These are phyloP conservation scores for Caiman crocodilus DNA, from an alignment of 2,797 vertebrate species.

Conservation along the genomic window DNA sequence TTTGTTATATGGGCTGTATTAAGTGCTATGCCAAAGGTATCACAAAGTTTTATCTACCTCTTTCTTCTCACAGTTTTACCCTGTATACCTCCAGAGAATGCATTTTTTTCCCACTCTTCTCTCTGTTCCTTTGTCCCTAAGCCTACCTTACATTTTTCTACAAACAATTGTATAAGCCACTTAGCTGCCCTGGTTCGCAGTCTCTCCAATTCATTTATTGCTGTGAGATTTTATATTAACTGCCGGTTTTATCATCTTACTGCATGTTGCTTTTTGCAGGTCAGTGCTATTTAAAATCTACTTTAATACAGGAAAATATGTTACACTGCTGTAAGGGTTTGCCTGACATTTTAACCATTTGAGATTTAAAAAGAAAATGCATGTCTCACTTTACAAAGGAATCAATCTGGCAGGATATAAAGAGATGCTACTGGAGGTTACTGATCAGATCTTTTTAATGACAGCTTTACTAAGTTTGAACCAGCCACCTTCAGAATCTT, in stretches of 20 bases:
- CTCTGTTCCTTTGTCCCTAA: background rate
- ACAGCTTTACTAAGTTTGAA: background rate
- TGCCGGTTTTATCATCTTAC: slow-evolving; percentile 3
- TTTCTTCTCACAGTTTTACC: background rate
- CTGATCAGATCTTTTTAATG: background rate
- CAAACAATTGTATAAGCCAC: background rate
- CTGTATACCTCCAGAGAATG: background rate
- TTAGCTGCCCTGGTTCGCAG: background rate
- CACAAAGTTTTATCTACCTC: background rate
- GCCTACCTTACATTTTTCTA: background rate
- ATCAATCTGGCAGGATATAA: background rate
- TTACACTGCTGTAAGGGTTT: background rate
- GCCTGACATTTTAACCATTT: background rate
- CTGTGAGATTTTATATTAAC: background rate
- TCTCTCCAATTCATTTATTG: background rate
- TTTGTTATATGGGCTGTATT: background rate
- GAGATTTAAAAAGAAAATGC: background rate
- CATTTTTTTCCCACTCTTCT: background rate
- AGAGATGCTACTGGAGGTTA: background rate
- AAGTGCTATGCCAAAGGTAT: background rate
- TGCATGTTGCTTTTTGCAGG: background rate
- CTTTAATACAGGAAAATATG: background rate
- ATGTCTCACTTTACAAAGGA: rapidly evolving
- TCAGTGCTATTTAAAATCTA: background rate
- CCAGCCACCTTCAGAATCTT: background rate